Evolutionary conservation across 2,888 invertebrate genomes (phyloP), one percentile per base, ranked within the genome.

Genomic region (Caenorhabditis zanzibari): DNA sequence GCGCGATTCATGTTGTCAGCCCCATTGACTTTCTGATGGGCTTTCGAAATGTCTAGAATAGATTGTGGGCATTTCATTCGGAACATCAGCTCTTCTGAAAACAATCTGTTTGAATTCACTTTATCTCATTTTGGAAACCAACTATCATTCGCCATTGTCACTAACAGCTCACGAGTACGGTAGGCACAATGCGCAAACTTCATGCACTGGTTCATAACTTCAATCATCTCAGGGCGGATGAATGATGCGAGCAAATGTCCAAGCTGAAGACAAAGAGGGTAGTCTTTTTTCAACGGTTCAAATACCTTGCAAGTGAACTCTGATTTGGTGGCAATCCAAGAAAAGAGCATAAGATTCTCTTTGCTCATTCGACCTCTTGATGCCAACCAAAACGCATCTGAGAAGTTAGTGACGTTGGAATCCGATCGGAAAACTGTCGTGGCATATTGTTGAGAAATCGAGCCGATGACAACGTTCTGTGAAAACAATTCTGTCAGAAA

Each of bases 141-240:
- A 80, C 80, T 74, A 35, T 81, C 84, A 71, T 79, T 84, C 1
- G 81, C 69, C 79, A 84, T 84, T 1, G 84, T 84, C 10, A 83
- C 75, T 1, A 83, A 49, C 35, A 80, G 47, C 28, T 83, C 83
- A 54, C 79, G 54, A n/a, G 83, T 83, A 22, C 83, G 61, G 38
- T 83, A 80, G 16, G 80, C 80, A 35, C 76, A 72, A 47, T 83
- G 79, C 0, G 81, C 71, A 38, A 76, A 81, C 35, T 66, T 41
- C 84, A 80, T 84, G 41, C 84, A 84, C 41, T 81, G 76, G 58
- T 84, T 84, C 84, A 84, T 80, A 5, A 84, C 73, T 19, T 79
- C 76, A 7, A 84, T 68, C 2, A 81, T 16, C 22, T 84, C 76
- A 2, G 73, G 63, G 14, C 68, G 59, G 28, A 84, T 81, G 52